A percentile compares a stretch with the other conserved stretches of the same genome.
phyloP scores from a whole-genome alignment of 2,888 invertebrate species.

The Charanyca ferruginea region DNA sequence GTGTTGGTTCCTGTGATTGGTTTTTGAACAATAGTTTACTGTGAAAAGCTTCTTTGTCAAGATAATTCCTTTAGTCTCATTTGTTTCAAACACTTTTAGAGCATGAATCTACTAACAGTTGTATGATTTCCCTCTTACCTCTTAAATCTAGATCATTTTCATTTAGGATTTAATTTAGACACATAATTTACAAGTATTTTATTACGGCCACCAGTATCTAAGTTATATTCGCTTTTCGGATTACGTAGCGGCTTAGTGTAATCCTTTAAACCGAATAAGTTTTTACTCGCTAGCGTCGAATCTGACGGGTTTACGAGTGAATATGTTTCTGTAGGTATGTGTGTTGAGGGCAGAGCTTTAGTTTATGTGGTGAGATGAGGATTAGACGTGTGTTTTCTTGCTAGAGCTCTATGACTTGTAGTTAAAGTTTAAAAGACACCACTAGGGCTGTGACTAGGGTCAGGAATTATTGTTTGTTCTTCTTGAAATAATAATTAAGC shows the following conservation, averaged over 20 bases:
- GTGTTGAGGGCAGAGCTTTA: constrained; percentile 55
- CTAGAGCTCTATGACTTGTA: not conserved
- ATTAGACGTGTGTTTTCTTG: constrained; percentile 13
- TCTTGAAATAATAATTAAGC: too few species aligned
- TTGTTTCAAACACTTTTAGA: not conserved
- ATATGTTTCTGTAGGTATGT: constrained; percentile 22
- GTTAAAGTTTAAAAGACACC: not conserved
- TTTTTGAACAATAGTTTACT: not conserved
- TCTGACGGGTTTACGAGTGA: constrained; percentile 15
- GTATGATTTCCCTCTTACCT: too few species aligned
- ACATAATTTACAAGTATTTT: constrained; percentile 17
- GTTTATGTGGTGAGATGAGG: constrained; percentile 17
- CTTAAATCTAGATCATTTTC: not conserved
- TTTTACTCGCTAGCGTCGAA: constrained; percentile 21
- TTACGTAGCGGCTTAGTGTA: constrained; percentile 39
- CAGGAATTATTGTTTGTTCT: too few species aligned
- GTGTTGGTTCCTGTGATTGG: not conserved
- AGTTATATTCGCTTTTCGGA: constrained; percentile 33
- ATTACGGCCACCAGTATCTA: constrained; percentile 9
- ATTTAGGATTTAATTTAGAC: not conserved
- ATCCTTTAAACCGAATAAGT: constrained; percentile 45
- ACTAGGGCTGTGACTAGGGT: not conserved
- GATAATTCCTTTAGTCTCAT: not conserved
- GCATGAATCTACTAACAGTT: not conserved
- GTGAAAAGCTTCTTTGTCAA: not conserved